Evolutionary conservation across 2,888 invertebrate species (phyloP).

Genomic region (Orchesella flavescens): DNA sequence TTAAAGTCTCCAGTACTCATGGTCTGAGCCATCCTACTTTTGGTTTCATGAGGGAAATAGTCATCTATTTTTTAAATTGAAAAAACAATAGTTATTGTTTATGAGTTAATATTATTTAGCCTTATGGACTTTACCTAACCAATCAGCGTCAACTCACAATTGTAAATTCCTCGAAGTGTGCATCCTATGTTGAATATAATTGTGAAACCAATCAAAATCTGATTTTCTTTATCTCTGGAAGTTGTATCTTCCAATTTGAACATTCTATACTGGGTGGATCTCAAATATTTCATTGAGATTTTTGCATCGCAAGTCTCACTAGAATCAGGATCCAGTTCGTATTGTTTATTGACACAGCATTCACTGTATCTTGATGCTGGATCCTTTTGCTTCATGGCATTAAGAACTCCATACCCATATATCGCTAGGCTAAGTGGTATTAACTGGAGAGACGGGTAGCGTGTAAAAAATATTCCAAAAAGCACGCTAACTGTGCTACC

Average conservation of each 20-base stretch:
- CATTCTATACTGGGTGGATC: slow-evolving; percentile 40
- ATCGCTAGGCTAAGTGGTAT: slow-evolving; percentile 29
- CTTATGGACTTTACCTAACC: background rate
- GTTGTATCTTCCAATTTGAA: slow-evolving; percentile 44
- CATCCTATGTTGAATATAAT: background rate
- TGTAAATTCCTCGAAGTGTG: slow-evolving; percentile 22
- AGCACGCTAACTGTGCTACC: slow-evolving; percentile 14
- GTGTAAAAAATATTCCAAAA: background rate
- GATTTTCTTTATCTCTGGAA: slow-evolving; percentile 16
- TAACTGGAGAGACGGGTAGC: slow-evolving; percentile 19
- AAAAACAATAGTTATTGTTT: background rate
- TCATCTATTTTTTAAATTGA: background rate
- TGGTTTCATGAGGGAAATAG: background rate
- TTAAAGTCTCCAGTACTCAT: background rate
- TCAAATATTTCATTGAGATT: slow-evolving; percentile 39
- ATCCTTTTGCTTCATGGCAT: slow-evolving; percentile 34
- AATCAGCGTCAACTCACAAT: background rate
- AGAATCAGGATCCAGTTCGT: slow-evolving; percentile 38
- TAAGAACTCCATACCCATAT: slow-evolving; percentile 18
- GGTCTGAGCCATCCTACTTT: background rate
- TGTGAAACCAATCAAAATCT: background rate
- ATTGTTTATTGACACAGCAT: slow-evolving; percentile 35
- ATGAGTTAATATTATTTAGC: too few relatives aligned
- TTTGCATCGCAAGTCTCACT: slow-evolving; percentile 38
- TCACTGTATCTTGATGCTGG: slow-evolving; percentile 53